phyloP scores from a whole-genome alignment of 2,113 vertebrate species.

The Lipophrys pholis region DNA sequence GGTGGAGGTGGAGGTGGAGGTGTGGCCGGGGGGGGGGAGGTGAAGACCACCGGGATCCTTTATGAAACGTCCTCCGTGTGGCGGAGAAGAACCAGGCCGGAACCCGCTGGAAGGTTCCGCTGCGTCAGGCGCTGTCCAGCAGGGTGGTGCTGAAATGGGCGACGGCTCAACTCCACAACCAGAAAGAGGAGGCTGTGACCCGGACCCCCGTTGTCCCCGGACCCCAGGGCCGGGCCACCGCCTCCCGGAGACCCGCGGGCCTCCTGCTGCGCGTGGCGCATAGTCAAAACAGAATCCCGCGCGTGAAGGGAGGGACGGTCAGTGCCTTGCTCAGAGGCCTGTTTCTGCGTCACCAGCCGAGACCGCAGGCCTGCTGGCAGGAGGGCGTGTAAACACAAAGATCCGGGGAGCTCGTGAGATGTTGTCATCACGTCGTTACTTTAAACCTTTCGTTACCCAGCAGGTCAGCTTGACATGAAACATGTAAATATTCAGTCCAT shows the following conservation, averaged over 20 bases:
- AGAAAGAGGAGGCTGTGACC: neutral
- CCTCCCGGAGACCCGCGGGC: neutral
- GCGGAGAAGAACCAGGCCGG: no score
- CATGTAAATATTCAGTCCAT: no score
- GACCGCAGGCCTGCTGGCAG: neutral
- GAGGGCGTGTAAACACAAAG: neutral
- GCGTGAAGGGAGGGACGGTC: neutral
- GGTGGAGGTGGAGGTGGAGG: neutral
- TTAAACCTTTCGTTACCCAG: no score
- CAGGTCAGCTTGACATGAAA: no score
- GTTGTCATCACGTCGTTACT: no score
- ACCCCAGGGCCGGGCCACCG: no score
- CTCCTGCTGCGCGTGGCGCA: conserved; percentile 42
- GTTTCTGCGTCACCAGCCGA: neutral
- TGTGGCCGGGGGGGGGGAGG: neutral
- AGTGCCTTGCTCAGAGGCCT: neutral
- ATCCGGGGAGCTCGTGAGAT: no score
- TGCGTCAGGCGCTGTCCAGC: conserved; percentile 42
- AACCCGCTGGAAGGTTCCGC: no score
- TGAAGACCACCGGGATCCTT: neutral
- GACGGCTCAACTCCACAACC: neutral
- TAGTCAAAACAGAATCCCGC: neutral
- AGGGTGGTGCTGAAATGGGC: conserved; percentile 53
- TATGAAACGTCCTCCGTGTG: no score
- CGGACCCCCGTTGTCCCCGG: no score